phyloP scores from a whole-genome alignment of 2,888 invertebrate genomes.

The Acrobasis suavella region DNA sequence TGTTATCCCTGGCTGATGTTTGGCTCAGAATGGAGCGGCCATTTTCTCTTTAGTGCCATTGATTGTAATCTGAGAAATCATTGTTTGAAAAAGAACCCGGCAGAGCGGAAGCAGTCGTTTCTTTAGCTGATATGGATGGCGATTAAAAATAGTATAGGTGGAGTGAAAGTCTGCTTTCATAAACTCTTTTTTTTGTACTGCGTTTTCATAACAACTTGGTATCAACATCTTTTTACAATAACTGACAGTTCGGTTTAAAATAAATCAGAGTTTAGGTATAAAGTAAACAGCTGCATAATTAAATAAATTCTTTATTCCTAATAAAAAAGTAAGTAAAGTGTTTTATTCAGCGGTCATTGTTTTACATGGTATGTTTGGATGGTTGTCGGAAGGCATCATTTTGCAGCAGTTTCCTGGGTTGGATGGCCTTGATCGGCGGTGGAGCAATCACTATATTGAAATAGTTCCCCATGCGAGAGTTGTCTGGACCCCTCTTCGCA shows the following conservation, averaged over 20 bases:
- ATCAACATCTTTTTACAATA: not conserved
- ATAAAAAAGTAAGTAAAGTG: conserved; percentile 27
- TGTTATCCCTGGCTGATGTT: conserved; percentile 32
- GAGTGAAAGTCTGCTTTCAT: conserved; percentile 3
- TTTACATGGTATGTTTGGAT: conserved; percentile 44
- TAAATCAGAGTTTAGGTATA: not conserved
- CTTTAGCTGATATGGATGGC: conserved; percentile 42
- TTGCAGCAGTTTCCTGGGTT: conserved; percentile 64
- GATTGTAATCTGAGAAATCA: conserved; percentile 45
- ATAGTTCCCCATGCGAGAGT: conserved; percentile 75
- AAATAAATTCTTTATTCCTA: not conserved
- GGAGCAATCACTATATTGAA: conserved; percentile 77
- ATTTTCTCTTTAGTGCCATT: conserved; percentile 29
- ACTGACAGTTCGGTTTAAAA: not conserved
- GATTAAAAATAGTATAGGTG: conserved; percentile 37
- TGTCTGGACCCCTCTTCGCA: conserved; percentile 55
- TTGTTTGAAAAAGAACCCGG: conserved; percentile 46
- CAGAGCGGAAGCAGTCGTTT: conserved; percentile 52
- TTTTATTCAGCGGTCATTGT: conserved; percentile 1
- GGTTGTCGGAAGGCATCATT: conserved; percentile 46
- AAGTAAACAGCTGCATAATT: not conserved
- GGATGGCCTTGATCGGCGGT: conserved; percentile 70
- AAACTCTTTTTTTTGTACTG: not conserved
- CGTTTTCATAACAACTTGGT: not conserved
- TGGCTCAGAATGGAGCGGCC: conserved; percentile 39